Base-by-base conservation (phyloP, 2,888 invertebrate species). In the Tetragnatha montana region DNA sequence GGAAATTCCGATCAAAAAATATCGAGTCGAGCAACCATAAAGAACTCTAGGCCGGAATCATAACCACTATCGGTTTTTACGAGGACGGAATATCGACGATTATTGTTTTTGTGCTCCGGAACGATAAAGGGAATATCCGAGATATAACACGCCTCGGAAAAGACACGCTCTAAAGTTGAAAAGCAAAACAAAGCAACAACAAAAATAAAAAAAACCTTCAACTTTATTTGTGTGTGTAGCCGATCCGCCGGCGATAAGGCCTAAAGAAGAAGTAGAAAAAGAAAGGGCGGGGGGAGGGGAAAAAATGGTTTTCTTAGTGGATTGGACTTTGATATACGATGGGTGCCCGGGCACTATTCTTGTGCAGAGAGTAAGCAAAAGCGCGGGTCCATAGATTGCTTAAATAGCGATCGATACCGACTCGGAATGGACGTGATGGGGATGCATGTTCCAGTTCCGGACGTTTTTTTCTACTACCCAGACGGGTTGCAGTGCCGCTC, bases 31-130 rank as follows among this genome's bases (percentile, higher is more conserved):
- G 79, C 85, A 79, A 79, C 85, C 79, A 85, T 85, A 85, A 85
- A 85, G 85, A 85, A 85, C 85, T 79, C 35, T 35, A 78, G 78
- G 71, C 85, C 71, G 78, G 85, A 85, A 85, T 85, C 85, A 85
- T 85, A 85, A 85, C 85, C 85, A 35, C 85, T 85, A 85, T 85
- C 85, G 85, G 85, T 79, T 85, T 85, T 85, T 85, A 85, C 79
- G 85, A 85, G 79, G 71, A 79, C 35, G 78, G 51, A 85, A 85
- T 76, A 85, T 85, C 71, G 85, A 69, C 85, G 79, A 85, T 85
- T 85, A 85, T 85, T 85, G 85, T 85, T 85, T 85, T 85, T 85
- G 79, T 76, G 79, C 85, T 51, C 78, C 79, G 79, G 79, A 71
- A 85, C 85, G 85, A 85, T 85, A 85, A 85, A 83, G 78, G 71